phyloP scores from a whole-genome alignment of 2,113 vertebrate species.

The Columba janthina region DNA sequence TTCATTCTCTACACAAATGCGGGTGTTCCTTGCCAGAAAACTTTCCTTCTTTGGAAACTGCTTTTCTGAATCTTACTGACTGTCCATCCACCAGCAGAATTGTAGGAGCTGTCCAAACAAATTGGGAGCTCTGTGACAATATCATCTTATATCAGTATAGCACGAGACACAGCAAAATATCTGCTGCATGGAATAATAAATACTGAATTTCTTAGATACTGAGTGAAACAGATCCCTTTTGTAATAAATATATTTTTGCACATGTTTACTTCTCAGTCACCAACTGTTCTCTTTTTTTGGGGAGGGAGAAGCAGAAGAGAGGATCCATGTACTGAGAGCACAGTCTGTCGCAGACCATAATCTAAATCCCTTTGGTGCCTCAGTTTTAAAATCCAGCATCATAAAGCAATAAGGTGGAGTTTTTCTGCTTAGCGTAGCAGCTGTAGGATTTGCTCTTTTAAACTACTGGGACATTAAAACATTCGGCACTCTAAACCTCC shows the following conservation, averaged over 20 bases:
- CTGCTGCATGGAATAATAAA: neutral
- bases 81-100: neutral
- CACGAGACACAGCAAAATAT: neutral
- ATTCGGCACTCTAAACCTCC: constrained; percentile 15
- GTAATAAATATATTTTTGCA: constrained; percentile 25
- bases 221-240: neutral
- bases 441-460: constrained; percentile 48
- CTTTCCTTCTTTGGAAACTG: neutral
- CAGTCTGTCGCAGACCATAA: constrained; percentile 36
- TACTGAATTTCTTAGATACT: neutral
- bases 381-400: constrained; percentile 39
- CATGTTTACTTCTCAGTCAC: constrained; percentile 22
- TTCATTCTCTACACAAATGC: neutral
- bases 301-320: neutral
- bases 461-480: constrained; percentile 48
- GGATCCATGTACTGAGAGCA: neutral
- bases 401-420: constrained; percentile 19
- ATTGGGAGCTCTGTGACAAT: neutral
- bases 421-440: constrained; percentile 55
- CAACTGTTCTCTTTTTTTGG: neutral
- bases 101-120: neutral
- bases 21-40: neutral
- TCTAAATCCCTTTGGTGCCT: constrained; percentile 44
- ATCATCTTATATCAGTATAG: neutral
- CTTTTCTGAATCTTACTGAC: neutral